phyloP scores from a whole-genome alignment of 2,888 invertebrate species.

The Pollenia griseotomentosa region DNA sequence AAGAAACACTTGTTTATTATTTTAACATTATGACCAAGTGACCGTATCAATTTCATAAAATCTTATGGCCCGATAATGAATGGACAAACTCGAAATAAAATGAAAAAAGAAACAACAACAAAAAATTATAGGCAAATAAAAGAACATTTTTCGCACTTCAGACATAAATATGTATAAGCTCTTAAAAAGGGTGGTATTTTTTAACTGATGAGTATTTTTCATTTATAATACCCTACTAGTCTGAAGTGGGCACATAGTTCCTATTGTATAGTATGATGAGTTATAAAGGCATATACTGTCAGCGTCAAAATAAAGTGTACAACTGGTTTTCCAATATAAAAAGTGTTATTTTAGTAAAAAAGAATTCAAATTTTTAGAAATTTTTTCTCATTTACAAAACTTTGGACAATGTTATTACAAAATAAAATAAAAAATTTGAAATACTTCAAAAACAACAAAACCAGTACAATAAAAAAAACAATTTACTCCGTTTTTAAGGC shows the following conservation, averaged over 20 bases:
- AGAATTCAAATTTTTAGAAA: too few species aligned
- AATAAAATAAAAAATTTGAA: too few species aligned
- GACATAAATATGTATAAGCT: background rate
- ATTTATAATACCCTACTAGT: background rate
- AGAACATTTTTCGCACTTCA: constrained; percentile 14
- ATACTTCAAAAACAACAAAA: too few species aligned
- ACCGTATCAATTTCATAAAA: constrained; percentile 16
- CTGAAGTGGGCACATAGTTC: background rate
- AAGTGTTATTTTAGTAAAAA: too few species aligned
- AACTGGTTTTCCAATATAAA: too few species aligned
- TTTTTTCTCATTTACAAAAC: too few species aligned
- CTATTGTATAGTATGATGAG: too few species aligned
- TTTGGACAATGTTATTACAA: too few species aligned
- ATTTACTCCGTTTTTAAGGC: too few species aligned
- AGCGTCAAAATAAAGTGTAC: too few species aligned
- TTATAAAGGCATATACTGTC: too few species aligned
- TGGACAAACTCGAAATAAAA: constrained; percentile 13
- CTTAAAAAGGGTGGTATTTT: constrained; percentile 6
- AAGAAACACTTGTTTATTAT: constrained; percentile 62
- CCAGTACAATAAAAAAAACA: too few species aligned
- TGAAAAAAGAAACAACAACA: background rate
- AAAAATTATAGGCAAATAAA: constrained; percentile 1
- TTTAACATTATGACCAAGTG: constrained; percentile 41
- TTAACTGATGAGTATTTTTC: constrained; percentile 28
- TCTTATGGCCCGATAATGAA: constrained; percentile 10